phyloP scores from a whole-genome alignment of 2,797 vertebrate genomes.

The Chaenodraco wilsoni region DNA sequence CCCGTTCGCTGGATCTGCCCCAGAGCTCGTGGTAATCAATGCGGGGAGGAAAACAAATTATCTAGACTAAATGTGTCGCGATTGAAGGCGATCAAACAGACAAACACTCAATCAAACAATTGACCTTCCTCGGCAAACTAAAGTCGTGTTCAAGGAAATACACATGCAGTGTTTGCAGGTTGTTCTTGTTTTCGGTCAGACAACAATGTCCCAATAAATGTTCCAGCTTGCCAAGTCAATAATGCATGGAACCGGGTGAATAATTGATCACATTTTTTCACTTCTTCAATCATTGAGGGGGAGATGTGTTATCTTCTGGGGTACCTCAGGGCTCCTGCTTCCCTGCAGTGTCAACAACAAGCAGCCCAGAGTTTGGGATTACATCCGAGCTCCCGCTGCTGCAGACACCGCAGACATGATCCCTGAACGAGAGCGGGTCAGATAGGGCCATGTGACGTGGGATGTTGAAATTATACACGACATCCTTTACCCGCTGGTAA shows the following conservation, averaged over 20 bases:
- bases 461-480: background rate
- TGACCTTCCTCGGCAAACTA: background rate
- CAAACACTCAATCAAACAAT: background rate
- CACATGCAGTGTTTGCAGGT: slow-evolving; percentile 19
- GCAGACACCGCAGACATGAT: slow-evolving; percentile 18
- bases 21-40: slow-evolving; percentile 47
- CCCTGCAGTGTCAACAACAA: slow-evolving; percentile 35
- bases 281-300: slow-evolving; percentile 71
- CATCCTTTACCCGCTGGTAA: slow-evolving; percentile 5
- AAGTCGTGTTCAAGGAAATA: slow-evolving; percentile 29
- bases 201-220: slow-evolving; percentile 59
- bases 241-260: slow-evolving; percentile 66
- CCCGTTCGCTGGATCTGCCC: slow-evolving; percentile 28
- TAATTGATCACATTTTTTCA: slow-evolving; percentile 72
- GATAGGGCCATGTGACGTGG: slow-evolving; percentile 7
- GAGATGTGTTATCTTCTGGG: slow-evolving; percentile 53
- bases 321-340: slow-evolving; percentile 27
- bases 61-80: slow-evolving; percentile 37
- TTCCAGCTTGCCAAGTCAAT: slow-evolving; percentile 64
- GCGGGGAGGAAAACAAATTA: slow-evolving; percentile 53
- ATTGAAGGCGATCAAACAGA: slow-evolving; percentile 29
- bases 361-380: slow-evolving; percentile 32
- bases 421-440: background rate
- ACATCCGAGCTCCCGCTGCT: slow-evolving; percentile 23
- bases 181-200: slow-evolving; percentile 34